These are phyloP conservation scores for Neofelis nebulosa DNA, from an alignment of 2,113 vertebrate species.

Conservation along the genomic window DNA sequence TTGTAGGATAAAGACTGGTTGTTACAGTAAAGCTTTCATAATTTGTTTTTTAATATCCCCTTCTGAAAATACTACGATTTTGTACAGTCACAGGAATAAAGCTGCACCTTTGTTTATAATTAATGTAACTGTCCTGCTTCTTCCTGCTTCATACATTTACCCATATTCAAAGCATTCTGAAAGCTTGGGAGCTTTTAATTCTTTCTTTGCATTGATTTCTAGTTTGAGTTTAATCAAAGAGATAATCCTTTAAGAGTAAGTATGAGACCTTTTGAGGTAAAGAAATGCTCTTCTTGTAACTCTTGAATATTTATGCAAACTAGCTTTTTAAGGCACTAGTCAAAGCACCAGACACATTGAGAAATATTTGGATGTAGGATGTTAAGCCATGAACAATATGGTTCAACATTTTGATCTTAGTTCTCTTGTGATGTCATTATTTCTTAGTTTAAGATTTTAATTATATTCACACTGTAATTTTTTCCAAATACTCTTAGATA, in stretches of 20 bases:
- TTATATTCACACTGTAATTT: background rate
- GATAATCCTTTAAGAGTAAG: background rate
- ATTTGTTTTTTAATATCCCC: background rate
- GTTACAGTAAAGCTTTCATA: background rate
- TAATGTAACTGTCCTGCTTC: background rate
- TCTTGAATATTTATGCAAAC: constrained; percentile 40
- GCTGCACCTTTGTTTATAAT: background rate
- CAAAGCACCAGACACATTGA: background rate
- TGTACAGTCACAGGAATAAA: background rate
- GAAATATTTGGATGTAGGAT: constrained; percentile 6
- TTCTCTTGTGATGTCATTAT: background rate
- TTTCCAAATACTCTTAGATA: background rate
- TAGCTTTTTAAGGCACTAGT: background rate
- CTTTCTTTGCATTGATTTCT: background rate
- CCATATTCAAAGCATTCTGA: background rate
- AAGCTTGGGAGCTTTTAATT: background rate
- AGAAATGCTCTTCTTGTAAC: background rate
- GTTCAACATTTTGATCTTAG: background rate
- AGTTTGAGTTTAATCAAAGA: constrained; percentile 2
- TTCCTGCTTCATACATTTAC: background rate
- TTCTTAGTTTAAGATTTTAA: constrained; percentile 39
- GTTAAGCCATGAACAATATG: background rate
- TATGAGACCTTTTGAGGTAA: background rate
- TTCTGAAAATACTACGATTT: background rate
- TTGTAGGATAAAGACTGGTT: background rate